Conservation (phyloP, 2,113 vertebrate genomes). For the Epinephelus cyanopodus region DNA sequence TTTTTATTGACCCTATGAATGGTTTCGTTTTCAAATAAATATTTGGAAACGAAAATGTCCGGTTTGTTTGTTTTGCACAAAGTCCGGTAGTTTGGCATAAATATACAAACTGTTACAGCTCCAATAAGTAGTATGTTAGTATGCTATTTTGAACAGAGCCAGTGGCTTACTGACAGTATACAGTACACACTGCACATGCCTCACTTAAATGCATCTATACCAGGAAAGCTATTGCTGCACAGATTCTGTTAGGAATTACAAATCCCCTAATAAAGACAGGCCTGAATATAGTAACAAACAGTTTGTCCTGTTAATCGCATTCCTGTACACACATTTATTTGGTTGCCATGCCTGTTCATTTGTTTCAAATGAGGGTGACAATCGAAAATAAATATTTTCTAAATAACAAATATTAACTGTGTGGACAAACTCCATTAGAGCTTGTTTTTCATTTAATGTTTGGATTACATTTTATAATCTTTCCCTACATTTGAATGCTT, state of each 20-base stretch:
- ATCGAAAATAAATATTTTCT: background rate
- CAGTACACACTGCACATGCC: background rate
- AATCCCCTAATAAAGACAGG: background rate
- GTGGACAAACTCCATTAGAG: conserved; percentile 21
- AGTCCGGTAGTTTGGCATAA: no score
- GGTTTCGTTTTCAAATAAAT: no score
- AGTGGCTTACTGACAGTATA: background rate
- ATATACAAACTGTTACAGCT: no score
- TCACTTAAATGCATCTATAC: background rate
- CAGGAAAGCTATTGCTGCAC: background rate
- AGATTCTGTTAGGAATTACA: background rate
- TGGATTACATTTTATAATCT: conserved; percentile 61
- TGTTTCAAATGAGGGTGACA: background rate
- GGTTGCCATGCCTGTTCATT: background rate
- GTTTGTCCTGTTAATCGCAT: background rate
- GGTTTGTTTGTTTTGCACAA: no score
- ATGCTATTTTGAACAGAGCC: no score
- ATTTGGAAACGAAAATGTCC: no score
- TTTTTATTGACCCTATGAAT: no score
- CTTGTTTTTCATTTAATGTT: conserved; percentile 33
- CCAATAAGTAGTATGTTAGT: no score
- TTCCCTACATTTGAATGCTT: conserved; percentile 46
- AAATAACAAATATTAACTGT: background rate
- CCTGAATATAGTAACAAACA: background rate
- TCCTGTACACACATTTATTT: background rate